A percentile compares a stretch with the other conserved stretches of the same genome.
phyloP scores from a whole-genome alignment of 1,140 invertebrate genomes.

The Acarapis woodi region DNA sequence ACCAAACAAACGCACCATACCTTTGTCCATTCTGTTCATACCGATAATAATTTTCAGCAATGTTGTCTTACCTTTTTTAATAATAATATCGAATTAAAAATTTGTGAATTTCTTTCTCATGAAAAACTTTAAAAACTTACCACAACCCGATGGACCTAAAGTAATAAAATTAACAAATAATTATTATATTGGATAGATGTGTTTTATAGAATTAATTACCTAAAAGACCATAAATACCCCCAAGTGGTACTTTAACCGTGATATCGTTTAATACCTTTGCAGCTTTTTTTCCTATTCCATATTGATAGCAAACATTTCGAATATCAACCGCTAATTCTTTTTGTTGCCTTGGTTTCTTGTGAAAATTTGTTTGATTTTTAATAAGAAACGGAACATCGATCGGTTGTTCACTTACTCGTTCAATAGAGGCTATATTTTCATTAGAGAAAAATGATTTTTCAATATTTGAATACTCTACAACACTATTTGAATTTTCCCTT shows the following conservation, averaged over 20 bases:
- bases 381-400: no score
- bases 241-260: constrained; percentile 5
- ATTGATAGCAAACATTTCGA: constrained; percentile 2
- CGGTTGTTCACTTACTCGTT: no score
- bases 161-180: not conserved
- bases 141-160: not conserved
- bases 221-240: constrained; percentile 4
- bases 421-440: no score
- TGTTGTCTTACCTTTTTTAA: constrained; percentile 31
- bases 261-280: constrained; percentile 3
- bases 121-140: not conserved
- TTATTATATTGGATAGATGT: not conserved
- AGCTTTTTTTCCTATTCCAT: constrained; percentile 6
- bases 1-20: constrained; percentile 3
- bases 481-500: no score
- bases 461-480: no score
- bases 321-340: constrained; percentile 1
- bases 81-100: not conserved
- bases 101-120: not conserved
- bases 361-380: no score
- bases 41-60: constrained; percentile 16
- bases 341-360: no score
- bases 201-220: not conserved
- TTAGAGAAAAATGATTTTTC: no score
- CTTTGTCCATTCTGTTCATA: not conserved